A percentile compares a stretch with the other conserved stretches of the same genome.
phyloP scores from a whole-genome alignment of 1,140 invertebrate species.

The Anoplophora glabripennis region DNA sequence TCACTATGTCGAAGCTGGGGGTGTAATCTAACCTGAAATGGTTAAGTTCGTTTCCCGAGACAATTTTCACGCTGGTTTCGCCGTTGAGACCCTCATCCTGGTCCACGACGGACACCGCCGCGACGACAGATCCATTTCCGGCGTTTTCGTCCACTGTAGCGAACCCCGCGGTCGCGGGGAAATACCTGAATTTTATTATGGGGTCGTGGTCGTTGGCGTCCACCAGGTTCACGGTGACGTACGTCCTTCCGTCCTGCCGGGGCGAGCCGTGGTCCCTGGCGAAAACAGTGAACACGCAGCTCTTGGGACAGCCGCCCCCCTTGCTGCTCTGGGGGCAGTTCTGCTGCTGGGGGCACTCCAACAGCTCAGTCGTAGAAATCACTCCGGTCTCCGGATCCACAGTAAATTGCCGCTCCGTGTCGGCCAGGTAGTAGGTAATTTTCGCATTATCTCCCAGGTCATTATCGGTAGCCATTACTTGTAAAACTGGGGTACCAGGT shows the following conservation, averaged over 20 bases:
- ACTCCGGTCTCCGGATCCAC: slow-evolving; percentile 86
- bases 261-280: slow-evolving; percentile 89
- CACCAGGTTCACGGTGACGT: slow-evolving; percentile 89
- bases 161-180: slow-evolving; percentile 75
- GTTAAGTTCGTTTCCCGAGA: slow-evolving; percentile 83
- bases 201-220: slow-evolving; percentile 96
- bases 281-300: slow-evolving; percentile 92
- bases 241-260: slow-evolving; percentile 86
- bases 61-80: slow-evolving; percentile 78
- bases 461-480: slow-evolving; percentile 88
- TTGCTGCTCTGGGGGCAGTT: slow-evolving; percentile 52
- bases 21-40: slow-evolving; percentile 86
- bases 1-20: slow-evolving; percentile 81
- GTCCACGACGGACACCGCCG: slow-evolving; percentile 89
- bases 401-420: slow-evolving; percentile 79
- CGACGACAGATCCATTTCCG: slow-evolving; percentile 82
- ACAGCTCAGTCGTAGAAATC: slow-evolving; percentile 74
- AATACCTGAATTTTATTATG: slow-evolving; percentile 85
- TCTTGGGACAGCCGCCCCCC: slow-evolving; percentile 70
- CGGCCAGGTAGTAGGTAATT: slow-evolving; percentile 84
- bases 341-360: slow-evolving; percentile 75
- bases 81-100: slow-evolving; percentile 88
- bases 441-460: slow-evolving; percentile 91
- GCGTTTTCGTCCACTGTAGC: slow-evolving; percentile 94
- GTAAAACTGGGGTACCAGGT: slow-evolving; percentile 80